Evolutionary conservation across 2,113 vertebrate genomes (phyloP).

Genomic region (Acanthisitta chloris): DNA sequence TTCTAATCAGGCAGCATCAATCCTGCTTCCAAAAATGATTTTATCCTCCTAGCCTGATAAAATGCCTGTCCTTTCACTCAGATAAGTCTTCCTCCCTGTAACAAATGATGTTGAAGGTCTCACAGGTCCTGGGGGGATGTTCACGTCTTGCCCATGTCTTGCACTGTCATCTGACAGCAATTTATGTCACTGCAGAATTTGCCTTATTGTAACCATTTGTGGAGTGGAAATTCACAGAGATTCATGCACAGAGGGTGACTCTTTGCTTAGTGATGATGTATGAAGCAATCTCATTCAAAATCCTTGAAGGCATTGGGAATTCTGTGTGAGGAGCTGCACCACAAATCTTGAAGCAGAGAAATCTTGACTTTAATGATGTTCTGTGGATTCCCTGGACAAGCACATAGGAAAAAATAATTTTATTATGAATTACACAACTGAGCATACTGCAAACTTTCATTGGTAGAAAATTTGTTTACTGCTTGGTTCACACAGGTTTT

Average conservation of each 20-base stretch:
- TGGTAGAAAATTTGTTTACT: neutral
- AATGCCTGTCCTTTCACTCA: neutral
- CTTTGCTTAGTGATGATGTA: neutral
- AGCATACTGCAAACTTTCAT: neutral
- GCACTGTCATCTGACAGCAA: neutral
- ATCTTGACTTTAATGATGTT: neutral
- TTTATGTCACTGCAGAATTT: neutral
- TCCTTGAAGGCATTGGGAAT: neutral
- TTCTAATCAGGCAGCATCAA: neutral
- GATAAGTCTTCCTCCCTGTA: neutral
- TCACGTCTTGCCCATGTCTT: rapidly evolving
- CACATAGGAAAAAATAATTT: neutral
- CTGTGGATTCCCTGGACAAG: neutral
- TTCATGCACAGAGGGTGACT: neutral
- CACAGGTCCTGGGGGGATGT: neutral
- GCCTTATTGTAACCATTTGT: neutral
- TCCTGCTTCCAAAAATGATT: neutral
- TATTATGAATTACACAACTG: neutral
- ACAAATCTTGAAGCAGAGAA: neutral
- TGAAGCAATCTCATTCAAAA: neutral
- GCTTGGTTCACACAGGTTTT: neutral
- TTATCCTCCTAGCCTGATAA: neutral
- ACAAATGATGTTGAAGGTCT: neutral
- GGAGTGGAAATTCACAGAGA: neutral
- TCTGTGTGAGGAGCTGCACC: neutral